These are phyloP conservation scores for Manis javanica DNA, from an alignment of 2,797 vertebrate genomes.

Conservation along the genomic window DNA sequence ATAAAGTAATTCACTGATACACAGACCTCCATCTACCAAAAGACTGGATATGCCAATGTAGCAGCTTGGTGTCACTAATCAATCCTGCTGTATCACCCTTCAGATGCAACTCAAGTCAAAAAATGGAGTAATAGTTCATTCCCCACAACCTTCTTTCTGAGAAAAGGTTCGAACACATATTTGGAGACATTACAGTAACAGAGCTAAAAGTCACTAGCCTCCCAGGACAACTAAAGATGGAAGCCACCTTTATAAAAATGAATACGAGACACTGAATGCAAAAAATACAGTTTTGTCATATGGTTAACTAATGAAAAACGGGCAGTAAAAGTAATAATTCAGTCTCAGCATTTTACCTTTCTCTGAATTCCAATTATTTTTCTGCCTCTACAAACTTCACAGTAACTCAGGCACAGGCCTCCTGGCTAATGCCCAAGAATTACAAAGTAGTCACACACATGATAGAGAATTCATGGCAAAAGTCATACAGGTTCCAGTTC, in stretches of 20 bases:
- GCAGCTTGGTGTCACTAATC: not conserved
- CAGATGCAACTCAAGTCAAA: slow-evolving; percentile 47
- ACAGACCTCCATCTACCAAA: not conserved
- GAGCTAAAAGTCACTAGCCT: slow-evolving; percentile 33
- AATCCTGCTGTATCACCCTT: not conserved
- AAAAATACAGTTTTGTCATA: not conserved
- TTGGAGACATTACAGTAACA: not conserved
- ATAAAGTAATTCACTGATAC: not conserved
- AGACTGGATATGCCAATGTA: not conserved
- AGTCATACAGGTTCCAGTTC: not conserved
- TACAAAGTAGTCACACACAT: not conserved
- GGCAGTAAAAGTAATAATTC: not conserved
- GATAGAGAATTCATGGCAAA: not conserved
- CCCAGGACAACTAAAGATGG: slow-evolving; percentile 18
- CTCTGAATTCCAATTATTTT: slow-evolving; percentile 39
- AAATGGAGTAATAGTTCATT: not conserved
- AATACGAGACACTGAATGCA: not conserved
- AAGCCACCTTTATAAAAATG: slow-evolving; percentile 20
- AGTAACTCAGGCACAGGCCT: not conserved
- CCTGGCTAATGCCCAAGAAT: not conserved
- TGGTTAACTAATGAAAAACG: not conserved
- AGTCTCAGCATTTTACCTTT: not conserved
- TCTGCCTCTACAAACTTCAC: slow-evolving; percentile 32
- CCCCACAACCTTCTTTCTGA: slow-evolving; percentile 7
- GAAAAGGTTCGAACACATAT: slow-evolving; percentile 20